Evolutionary conservation across 2,113 vertebrate species (phyloP).

Genomic region (Elanoides forficatus): DNA sequence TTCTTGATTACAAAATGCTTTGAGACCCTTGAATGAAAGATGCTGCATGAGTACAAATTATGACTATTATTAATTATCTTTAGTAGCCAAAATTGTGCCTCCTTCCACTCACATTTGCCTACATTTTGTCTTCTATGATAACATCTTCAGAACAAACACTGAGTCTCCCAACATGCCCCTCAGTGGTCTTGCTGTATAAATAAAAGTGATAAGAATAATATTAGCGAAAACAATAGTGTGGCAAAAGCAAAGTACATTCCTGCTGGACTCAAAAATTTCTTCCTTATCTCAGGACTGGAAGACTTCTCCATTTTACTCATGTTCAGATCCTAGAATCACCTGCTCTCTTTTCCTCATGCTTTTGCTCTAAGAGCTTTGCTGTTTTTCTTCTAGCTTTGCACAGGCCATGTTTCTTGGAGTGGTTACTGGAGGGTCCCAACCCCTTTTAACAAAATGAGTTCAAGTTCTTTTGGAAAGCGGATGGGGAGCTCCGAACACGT

Average conservation of each 20-base stretch:
- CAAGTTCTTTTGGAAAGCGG: neutral
- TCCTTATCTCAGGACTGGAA: neutral
- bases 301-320: neutral
- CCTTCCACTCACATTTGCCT: neutral
- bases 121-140: neutral
- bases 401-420: neutral
- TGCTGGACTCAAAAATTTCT: neutral
- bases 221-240: neutral
- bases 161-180: neutral
- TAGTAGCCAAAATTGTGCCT: neutral
- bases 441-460: neutral
- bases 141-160: neutral
- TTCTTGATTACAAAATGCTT: slow-evolving; percentile 49
- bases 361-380: neutral
- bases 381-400: neutral
- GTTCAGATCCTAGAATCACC: neutral
- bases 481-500: neutral
- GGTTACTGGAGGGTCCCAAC: neutral
- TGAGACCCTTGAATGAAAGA: slow-evolving; percentile 61
- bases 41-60: slow-evolving; percentile 56
- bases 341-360: neutral
- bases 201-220: neutral
- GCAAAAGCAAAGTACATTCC: neutral
- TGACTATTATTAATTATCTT: slow-evolving; percentile 57
- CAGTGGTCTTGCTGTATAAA: neutral